Percentiles rank a stretch among this genome's conserved stretches.
Evolutionary conservation across 2,113 vertebrate genomes (phyloP).

Genomic region (Chamaetylas fuelleborni): DNA sequence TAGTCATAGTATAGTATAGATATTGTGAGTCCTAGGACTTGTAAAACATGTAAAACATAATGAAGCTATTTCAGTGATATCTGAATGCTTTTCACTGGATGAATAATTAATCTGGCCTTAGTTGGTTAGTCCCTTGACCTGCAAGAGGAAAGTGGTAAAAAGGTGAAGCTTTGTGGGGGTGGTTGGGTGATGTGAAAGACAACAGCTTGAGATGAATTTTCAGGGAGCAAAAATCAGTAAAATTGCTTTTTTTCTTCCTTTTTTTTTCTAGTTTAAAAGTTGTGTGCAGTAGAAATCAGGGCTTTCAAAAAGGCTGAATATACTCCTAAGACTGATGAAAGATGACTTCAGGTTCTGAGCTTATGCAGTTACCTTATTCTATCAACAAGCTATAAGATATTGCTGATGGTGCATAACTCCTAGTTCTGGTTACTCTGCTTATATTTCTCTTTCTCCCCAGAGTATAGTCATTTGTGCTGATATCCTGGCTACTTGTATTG

Average conservation of each 20-base stretch:
- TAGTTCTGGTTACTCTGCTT: neutral
- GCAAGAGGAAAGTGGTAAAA: neutral
- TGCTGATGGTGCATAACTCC: neutral
- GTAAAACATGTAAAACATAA: neutral
- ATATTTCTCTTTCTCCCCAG: neutral
- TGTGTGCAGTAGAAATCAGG: neutral
- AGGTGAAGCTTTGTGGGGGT: neutral
- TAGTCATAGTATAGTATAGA: neutral
- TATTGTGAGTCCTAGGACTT: neutral
- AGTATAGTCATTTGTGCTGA: neutral
- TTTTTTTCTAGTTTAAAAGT: neutral
- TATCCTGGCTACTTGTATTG: neutral
- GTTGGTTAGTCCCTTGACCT: neutral
- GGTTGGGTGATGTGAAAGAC: neutral
- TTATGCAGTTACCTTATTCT: neutral
- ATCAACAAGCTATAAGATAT: neutral
- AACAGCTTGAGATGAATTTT: neutral
- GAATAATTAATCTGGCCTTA: neutral
- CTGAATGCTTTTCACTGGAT: neutral
- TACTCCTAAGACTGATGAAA: neutral
- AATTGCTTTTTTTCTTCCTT: neutral
- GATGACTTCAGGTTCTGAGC: neutral
- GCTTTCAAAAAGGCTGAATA: neutral
- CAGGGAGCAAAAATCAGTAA: neutral
- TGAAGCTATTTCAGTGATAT: neutral